Conservation (phyloP, 37 sponge, comb jelly and placozoan genomes). For the Beroe forskalii region DNA sequence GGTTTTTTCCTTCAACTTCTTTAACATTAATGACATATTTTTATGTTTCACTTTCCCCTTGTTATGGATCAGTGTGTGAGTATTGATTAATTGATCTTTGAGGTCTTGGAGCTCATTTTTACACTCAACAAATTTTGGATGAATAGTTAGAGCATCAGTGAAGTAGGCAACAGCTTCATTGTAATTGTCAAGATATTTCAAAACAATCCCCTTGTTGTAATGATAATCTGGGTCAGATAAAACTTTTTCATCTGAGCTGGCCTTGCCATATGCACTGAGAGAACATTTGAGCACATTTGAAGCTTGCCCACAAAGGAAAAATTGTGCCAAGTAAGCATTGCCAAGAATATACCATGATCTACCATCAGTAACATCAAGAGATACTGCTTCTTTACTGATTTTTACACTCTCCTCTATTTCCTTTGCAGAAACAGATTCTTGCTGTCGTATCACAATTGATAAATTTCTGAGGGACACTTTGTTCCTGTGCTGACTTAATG, state of each 20-base stretch:
- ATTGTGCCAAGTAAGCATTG: constrained; percentile 60
- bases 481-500: constrained; percentile 39
- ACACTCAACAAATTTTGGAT: constrained; percentile 47
- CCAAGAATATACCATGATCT: constrained; percentile 62
- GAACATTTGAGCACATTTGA: constrained; percentile 59
- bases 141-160: constrained; percentile 30
- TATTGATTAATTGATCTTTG: constrained; percentile 33
- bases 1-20: constrained; percentile 27
- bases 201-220: constrained; percentile 58
- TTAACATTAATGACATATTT: background rate
- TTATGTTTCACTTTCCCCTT: constrained; percentile 40
- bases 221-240: constrained; percentile 53
- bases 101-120: constrained; percentile 8
- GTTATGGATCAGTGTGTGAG: background rate
- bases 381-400: constrained; percentile 60
- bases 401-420: constrained; percentile 52
- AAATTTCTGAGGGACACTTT: constrained; percentile 46
- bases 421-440: background rate
- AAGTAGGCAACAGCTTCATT: constrained; percentile 28
- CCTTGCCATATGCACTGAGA: constrained; percentile 39
- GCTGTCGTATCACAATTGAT: constrained; percentile 40
- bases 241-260: constrained; percentile 49
- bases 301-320: constrained; percentile 58
- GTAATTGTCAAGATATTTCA: constrained; percentile 48
- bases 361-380: constrained; percentile 51